phyloP scores from a whole-genome alignment of 1,140 invertebrate species.

The Ephestia elutella region DNA sequence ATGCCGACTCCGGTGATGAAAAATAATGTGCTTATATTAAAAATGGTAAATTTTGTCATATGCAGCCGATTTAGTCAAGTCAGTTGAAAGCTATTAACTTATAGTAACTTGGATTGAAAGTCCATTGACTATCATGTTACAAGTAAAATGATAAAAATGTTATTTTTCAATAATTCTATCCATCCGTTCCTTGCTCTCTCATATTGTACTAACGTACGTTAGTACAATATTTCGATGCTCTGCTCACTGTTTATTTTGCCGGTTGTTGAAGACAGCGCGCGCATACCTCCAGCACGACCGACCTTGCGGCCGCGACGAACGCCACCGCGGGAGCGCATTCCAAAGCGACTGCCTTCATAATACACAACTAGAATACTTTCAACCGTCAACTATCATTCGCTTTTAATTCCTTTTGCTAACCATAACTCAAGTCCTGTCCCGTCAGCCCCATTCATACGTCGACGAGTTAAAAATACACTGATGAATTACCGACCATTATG shows the following conservation, averaged over 20 bases:
- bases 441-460: slow-evolving; percentile 38
- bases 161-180: no score
- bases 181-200: no score
- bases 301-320: slow-evolving; percentile 25
- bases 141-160: no score
- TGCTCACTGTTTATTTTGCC: neutral
- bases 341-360: slow-evolving; percentile 6
- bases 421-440: slow-evolving; percentile 23
- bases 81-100: no score
- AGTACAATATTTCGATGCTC: no score
- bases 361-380: neutral
- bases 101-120: no score
- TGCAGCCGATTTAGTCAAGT: no score
- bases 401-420: slow-evolving; percentile 20
- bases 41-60: no score
- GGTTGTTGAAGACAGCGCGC: neutral
- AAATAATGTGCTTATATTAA: no score
- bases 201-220: no score
- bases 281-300: slow-evolving; percentile 19
- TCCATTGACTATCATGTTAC: no score
- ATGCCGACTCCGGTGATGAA: no score
- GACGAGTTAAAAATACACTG: slow-evolving; percentile 27
- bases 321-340: slow-evolving; percentile 25
- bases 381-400: slow-evolving; percentile 11
- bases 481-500: slow-evolving; percentile 35